A percentile compares a stretch with the other conserved stretches of the same genome.
phyloP scores from a whole-genome alignment of 2,888 invertebrate genomes.

The Nemotelus pantherinus region DNA sequence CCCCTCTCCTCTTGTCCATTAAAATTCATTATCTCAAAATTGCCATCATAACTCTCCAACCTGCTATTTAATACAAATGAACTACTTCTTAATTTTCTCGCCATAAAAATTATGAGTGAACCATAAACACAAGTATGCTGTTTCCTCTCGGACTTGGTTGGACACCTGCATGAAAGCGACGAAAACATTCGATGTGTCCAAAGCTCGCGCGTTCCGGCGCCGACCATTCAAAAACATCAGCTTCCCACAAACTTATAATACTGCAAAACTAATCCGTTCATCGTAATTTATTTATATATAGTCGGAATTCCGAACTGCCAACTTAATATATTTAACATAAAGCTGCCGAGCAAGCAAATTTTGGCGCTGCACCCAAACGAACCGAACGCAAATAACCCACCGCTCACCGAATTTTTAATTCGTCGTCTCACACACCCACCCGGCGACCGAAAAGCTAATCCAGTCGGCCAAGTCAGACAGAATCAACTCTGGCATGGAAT shows the following conservation, averaged over 20 bases:
- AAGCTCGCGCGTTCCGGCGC: too few species aligned
- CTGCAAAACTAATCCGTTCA: conserved; percentile 10
- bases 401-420: conserved; percentile 30
- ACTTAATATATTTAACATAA: conserved; percentile 10
- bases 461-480: background rate
- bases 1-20: too few species aligned
- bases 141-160: too few species aligned
- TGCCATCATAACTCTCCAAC: too few species aligned
- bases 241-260: background rate
- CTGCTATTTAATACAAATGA: too few species aligned
- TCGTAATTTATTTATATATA: conserved; percentile 12
- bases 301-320: conserved; percentile 1
- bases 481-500: too few species aligned
- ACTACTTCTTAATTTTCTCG: too few species aligned
- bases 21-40: too few species aligned
- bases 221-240: conserved; percentile 11
- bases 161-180: too few species aligned
- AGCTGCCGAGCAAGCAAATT: conserved; percentile 7
- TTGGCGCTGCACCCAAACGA: background rate
- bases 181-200: too few species aligned
- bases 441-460: background rate
- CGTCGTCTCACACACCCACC: conserved; percentile 26
- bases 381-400: background rate
- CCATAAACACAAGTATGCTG: too few species aligned
- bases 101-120: too few species aligned